Evolutionary conservation across 2,797 vertebrate species (phyloP).

Genomic region (Ambastaia sidthimunki): DNA sequence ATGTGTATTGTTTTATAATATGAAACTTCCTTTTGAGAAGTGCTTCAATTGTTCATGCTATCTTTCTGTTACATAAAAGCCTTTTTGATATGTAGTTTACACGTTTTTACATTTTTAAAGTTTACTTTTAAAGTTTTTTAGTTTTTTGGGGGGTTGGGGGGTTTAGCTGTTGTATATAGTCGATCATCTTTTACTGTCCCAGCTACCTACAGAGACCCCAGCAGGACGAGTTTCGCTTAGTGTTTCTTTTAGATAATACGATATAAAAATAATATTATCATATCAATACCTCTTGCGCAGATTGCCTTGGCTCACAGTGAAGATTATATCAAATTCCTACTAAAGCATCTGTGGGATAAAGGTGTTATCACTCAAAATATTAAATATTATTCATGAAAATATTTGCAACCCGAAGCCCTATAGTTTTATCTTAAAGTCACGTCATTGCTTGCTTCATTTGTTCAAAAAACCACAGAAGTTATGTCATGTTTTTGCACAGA

Average conservation of each 20-base stretch:
- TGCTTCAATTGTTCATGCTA: not conserved
- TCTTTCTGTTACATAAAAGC: not conserved
- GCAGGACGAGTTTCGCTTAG: constrained; percentile 3
- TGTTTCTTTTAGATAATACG: constrained; percentile 16
- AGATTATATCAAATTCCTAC: constrained; percentile 2
- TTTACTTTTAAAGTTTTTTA: not conserved
- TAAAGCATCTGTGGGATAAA: constrained; percentile 38
- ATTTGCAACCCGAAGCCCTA: not conserved
- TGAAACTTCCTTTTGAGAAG: not conserved
- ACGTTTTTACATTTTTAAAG: not conserved
- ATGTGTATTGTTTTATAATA: not conserved
- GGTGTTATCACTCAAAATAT: constrained; percentile 34
- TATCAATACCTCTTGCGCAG: constrained; percentile 25
- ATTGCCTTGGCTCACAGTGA: constrained; percentile 32
- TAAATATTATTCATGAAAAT: constrained; percentile 26
- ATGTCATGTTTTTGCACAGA: not conserved
- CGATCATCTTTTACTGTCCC: not conserved
- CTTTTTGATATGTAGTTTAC: too few relatives aligned
- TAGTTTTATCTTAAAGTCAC: not conserved
- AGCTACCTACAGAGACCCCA: constrained; percentile 14
- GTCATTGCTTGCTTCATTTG: not conserved
- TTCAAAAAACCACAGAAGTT: not conserved
- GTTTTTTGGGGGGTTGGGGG: too few relatives aligned
- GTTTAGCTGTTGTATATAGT: not conserved
- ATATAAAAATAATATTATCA: constrained; percentile 42